These are phyloP conservation scores for Tauraco hartlaubi DNA, from an alignment of 2,797 vertebrate genomes.

Conservation along the genomic window DNA sequence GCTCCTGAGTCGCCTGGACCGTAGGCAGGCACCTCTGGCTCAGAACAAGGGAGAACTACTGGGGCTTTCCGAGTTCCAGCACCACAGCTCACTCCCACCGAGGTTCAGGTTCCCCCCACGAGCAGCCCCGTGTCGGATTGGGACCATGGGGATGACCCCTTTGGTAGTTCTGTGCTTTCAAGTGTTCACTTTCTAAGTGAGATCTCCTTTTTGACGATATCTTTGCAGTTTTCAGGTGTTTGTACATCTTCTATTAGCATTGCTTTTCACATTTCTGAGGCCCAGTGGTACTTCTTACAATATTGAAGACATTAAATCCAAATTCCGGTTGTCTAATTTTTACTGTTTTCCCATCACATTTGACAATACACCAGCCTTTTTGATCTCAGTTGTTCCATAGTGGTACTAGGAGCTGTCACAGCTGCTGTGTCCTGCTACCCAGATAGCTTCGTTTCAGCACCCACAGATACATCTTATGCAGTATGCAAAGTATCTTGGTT, in stretches of 20 bases:
- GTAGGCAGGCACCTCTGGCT: background rate
- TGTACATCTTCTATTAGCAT: background rate
- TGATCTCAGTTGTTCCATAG: background rate
- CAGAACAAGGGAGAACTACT: background rate
- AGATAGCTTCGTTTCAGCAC: background rate
- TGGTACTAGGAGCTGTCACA: background rate
- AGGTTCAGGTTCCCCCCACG: too few species aligned
- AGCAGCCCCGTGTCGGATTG: background rate
- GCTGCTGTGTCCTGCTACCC: background rate
- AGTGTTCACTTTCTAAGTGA: background rate
- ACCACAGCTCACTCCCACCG: rapidly evolving
- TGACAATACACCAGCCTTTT: background rate
- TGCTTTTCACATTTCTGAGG: background rate
- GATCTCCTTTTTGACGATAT: background rate
- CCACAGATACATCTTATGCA: background rate
- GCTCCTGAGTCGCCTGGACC: background rate
- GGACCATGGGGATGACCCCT: background rate
- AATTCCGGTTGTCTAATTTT: background rate
- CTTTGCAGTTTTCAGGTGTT: background rate
- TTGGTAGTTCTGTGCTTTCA: background rate
- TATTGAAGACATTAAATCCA: background rate
- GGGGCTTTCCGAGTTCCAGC: background rate
- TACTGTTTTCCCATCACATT: background rate
- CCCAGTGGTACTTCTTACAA: background rate
- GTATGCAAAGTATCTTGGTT: background rate